Conservation (phyloP, 2,113 vertebrate species). For the Epinephelus lanceolatus region DNA sequence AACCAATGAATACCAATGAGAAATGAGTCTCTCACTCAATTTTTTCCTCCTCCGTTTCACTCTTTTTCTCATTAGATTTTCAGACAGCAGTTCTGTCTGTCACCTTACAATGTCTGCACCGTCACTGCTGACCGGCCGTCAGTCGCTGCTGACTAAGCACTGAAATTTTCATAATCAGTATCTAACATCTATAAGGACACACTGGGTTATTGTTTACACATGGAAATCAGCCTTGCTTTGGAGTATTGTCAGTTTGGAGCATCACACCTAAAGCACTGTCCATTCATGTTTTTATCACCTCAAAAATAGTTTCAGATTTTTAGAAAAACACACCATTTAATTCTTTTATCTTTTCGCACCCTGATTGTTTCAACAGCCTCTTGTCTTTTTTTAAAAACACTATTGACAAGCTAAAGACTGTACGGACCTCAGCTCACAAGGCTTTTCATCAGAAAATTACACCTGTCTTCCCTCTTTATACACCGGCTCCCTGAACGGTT, state of each 20-base stretch:
- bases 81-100: slow-evolving; percentile 37
- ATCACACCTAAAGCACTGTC: not conserved
- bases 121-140: not conserved
- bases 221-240: not conserved
- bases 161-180: slow-evolving; percentile 24
- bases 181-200: not conserved
- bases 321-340: not conserved
- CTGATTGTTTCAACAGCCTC: not conserved
- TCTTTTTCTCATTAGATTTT: slow-evolving; percentile 41
- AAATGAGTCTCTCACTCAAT: slow-evolving; percentile 28
- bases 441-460: not conserved
- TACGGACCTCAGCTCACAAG: not conserved
- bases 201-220: not conserved
- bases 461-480: not conserved
- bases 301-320: not conserved
- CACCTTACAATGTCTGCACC: not conserved
- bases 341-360: not conserved
- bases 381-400: not conserved
- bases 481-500: not conserved
- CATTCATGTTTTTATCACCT: not conserved
- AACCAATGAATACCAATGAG: slow-evolving; percentile 77
- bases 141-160: slow-evolving; percentile 12
- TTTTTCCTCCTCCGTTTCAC: slow-evolving; percentile 30
- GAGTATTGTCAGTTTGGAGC: not conserved
- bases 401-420: not conserved